These are phyloP conservation scores for Hemibagrus guttatus DNA, from an alignment of 2,797 vertebrate genomes.

Conservation along the genomic window DNA sequence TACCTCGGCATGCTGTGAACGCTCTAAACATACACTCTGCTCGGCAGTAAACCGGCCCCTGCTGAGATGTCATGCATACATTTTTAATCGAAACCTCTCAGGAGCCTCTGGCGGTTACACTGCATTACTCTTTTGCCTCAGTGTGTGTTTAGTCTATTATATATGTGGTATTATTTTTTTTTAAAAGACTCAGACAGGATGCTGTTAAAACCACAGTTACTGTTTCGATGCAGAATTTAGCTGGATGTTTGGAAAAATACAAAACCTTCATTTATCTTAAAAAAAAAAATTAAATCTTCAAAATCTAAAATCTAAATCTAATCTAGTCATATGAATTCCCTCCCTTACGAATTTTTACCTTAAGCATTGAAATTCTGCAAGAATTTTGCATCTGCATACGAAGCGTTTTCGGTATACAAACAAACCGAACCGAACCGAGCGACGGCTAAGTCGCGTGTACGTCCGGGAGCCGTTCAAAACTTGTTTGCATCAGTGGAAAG, in stretches of 20 bases:
- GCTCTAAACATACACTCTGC: neutral
- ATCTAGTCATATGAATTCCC: too few relatives aligned
- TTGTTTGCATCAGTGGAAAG: too few relatives aligned
- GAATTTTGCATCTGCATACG: too few relatives aligned
- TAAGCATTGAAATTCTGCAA: too few relatives aligned
- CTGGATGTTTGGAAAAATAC: neutral
- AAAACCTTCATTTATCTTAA: too few relatives aligned
- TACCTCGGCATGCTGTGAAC: constrained; percentile 4
- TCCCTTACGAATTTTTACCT: too few relatives aligned
- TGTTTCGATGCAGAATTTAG: neutral
- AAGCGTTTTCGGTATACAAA: too few relatives aligned
- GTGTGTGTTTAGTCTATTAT: constrained; percentile 4
- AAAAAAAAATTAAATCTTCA: too few relatives aligned
- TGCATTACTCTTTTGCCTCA: constrained; percentile 19
- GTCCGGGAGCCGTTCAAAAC: too few relatives aligned
- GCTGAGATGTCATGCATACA: constrained; percentile 41
- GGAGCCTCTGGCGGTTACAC: constrained; percentile 25
- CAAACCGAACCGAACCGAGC: too few relatives aligned
- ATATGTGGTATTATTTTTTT: neutral
- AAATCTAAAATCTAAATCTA: too few relatives aligned
- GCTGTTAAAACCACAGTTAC: neutral
- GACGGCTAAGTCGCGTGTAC: too few relatives aligned
- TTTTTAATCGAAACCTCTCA: constrained; percentile 47
- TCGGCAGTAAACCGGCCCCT: constrained; percentile 30
- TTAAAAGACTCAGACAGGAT: neutral